A percentile compares a stretch with the other conserved stretches of the same genome.
These are phyloP conservation scores for Xylota sylvarum DNA, from an alignment of 2,888 invertebrate genomes.

Conservation along the genomic window DNA sequence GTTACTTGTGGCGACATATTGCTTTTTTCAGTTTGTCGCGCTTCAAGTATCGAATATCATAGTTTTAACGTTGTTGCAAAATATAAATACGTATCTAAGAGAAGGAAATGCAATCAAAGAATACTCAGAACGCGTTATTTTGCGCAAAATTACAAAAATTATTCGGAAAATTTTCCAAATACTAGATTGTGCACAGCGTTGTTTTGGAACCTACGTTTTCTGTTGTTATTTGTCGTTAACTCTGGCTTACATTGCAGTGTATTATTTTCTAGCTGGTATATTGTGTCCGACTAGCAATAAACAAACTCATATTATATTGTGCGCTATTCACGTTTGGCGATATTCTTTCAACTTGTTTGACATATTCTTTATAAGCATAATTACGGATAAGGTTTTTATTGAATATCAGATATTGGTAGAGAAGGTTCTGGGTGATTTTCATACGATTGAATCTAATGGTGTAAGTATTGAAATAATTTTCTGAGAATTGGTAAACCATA, in stretches of 20 bases:
- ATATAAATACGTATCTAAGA: background rate
- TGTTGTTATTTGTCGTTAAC: background rate
- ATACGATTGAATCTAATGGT: background rate
- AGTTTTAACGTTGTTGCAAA: background rate
- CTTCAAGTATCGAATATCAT: background rate
- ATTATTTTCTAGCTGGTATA: background rate
- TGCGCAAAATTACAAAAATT: background rate
- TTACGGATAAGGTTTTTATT: background rate
- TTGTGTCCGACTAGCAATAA: no score
- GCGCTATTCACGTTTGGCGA: background rate
- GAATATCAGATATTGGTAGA: background rate
- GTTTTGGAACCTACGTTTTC: background rate
- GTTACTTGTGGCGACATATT: background rate
- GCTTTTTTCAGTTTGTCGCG: background rate
- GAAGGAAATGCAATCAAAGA: background rate
- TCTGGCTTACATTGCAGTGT: background rate
- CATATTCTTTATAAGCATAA: background rate
- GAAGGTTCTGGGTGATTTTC: background rate
- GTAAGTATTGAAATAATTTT: background rate
- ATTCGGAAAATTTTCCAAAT: background rate
- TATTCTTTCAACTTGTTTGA: background rate
- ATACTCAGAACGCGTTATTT: background rate
- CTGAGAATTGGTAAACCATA: background rate
- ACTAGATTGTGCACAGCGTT: background rate
- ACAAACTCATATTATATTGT: no score